These are phyloP conservation scores for Adrianichthys oophorus DNA, from an alignment of 2,797 vertebrate genomes.

Conservation along the genomic window DNA sequence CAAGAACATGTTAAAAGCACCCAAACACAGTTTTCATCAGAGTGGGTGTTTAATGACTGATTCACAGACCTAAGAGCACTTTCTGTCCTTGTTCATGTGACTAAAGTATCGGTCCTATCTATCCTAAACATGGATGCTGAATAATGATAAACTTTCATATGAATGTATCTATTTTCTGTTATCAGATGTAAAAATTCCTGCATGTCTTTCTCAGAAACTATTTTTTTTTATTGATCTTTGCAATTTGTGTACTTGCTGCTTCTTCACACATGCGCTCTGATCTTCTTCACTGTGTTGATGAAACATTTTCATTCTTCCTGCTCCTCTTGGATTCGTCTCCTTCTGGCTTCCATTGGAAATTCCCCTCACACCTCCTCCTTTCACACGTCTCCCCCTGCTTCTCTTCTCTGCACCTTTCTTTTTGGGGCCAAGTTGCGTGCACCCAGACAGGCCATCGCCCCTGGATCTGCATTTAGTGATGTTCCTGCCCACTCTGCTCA, in stretches of 20 bases:
- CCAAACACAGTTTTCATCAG: no score
- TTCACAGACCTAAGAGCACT: no score
- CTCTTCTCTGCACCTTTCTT: conserved; percentile 23
- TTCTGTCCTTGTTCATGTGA: no score
- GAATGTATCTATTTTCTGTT: no score
- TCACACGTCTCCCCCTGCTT: conserved; percentile 40
- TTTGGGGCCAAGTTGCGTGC: conserved; percentile 83
- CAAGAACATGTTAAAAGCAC: no score
- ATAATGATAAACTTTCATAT: no score
- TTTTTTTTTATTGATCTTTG: conserved; percentile 35
- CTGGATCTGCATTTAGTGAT: conserved; percentile 98
- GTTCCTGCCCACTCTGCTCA: conserved; percentile 97
- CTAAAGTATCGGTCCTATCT: no score
- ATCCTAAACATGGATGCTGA: no score
- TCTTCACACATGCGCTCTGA: conserved; percentile 7
- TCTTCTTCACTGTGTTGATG: neutral
- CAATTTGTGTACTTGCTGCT: conserved; percentile 20
- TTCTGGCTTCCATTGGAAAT: conserved; percentile 10
- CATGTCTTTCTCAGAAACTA: neutral
- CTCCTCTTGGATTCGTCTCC: conserved; percentile 7
- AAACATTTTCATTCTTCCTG: neutral
- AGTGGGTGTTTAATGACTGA: no score
- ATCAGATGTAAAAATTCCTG: no score
- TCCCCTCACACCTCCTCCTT: neutral
- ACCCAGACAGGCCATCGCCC: conserved; percentile 86